A percentile compares a stretch with the other conserved stretches of the same genome.
Evolutionary conservation across 2,888 invertebrate genomes (phyloP).

Genomic region (Cephus runcator): DNA sequence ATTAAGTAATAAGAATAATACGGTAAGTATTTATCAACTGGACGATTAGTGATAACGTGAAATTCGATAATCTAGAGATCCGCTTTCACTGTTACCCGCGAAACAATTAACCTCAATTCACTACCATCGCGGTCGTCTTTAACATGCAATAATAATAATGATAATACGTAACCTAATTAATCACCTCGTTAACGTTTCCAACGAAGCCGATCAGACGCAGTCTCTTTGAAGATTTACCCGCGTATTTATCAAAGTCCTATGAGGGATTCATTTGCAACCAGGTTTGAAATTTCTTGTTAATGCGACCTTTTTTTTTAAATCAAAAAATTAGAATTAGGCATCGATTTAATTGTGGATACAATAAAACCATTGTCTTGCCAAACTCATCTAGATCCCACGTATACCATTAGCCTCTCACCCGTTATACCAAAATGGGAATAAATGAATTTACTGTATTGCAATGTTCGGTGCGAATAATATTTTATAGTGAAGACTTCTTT

Average conservation of each 20-base stretch:
- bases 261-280: background rate
- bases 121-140: background rate
- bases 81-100: background rate
- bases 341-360: background rate
- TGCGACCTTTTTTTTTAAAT: background rate
- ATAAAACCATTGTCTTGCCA: background rate
- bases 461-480: background rate
- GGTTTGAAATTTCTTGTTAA: background rate
- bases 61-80: background rate
- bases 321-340: background rate
- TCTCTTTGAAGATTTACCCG: background rate
- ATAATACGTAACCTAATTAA: background rate
- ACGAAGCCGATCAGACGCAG: background rate
- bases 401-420: background rate
- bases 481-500: background rate
- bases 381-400: background rate
- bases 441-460: background rate
- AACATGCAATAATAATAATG: background rate
- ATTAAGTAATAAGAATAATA: constrained; percentile 14
- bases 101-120: background rate
- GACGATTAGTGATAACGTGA: constrained; percentile 4
- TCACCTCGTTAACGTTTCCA: background rate
- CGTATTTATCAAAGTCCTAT: background rate
- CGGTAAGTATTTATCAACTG: constrained; percentile 19
- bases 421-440: background rate